Base-by-base conservation (phyloP, 2,113 vertebrate genomes). In the Sisor rabdophorus region DNA sequence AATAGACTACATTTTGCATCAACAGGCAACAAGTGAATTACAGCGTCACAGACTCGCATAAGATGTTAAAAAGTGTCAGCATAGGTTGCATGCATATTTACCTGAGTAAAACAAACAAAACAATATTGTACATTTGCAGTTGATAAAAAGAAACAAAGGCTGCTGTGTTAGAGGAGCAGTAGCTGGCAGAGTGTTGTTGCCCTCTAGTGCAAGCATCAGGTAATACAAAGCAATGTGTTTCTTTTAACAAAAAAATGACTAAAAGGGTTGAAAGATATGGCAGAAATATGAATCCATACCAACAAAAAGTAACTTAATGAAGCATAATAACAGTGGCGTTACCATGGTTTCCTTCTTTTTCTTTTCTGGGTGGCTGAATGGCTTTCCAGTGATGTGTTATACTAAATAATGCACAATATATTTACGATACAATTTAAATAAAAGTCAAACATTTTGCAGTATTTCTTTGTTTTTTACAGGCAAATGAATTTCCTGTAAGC, bases 121-220 rank as follows among this genome's bases (percentile, higher is more conserved):
- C 67, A 58, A 65, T 65, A 59, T 16, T 50, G 22, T 17, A 61
- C 59, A 36, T 44, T 13, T 47, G 50, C 61, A 28, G 32, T 8
- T 36, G 20, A 17, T 58, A 2, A 28, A 47, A 54, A 11, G 32
- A n/a, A 20, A 32, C 15, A 32, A 40, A 40, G 54, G 22, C 13
- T 28, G 24, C 28, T 17, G 24, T 61, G 30, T 48, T 44, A 22
- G 24, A 19, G 50, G 28, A 58, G 36, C 20, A 68, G 52, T 69
- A 26, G 47, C 70, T 64, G 2, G 26, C 76, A 55, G 76, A 22
- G 28, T 71, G 68, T 13, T 78, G 71, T 28, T 76, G 77, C 81
- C 73, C 58, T 77, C 78, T 77, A 68, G 48, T 63, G 81, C 32
- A 61, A 20, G 63, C 22, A 16, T 24, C 36, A 24, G 71, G 54